Percentiles rank a stretch among this genome's conserved stretches.
These are phyloP conservation scores for Automeris io DNA, from an alignment of 2,888 invertebrate species.

Conservation along the genomic window DNA sequence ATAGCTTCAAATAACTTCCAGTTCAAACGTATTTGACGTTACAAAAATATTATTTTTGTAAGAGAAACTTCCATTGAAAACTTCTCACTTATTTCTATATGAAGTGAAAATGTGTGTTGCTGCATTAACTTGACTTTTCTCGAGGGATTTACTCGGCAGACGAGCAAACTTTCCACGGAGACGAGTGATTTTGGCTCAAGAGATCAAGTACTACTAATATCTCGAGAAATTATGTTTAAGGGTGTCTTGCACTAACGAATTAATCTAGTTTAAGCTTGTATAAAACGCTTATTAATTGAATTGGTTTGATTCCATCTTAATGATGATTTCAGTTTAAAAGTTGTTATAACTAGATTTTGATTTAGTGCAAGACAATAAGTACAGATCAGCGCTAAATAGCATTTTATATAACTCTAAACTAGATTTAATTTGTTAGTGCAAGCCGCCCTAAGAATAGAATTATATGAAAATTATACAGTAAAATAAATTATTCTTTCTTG, in stretches of 20 bases:
- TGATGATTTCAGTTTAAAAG: neutral
- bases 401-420: too few species aligned
- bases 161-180: neutral
- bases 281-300: too few species aligned
- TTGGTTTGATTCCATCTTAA: too few species aligned
- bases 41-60: neutral
- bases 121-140: neutral
- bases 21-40: neutral
- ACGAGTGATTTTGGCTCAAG: neutral
- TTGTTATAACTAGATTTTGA: neutral
- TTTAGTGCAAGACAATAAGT: neutral
- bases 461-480: too few species aligned
- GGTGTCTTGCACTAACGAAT: too few species aligned
- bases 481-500: too few species aligned
- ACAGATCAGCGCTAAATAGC: too few species aligned
- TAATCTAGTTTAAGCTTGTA: neutral
- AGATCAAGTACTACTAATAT: neutral
- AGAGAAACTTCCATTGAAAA: neutral
- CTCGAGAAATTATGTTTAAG: neutral
- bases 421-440: too few species aligned
- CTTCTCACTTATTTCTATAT: neutral
- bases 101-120: neutral
- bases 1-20: neutral
- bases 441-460: too few species aligned
- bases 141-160: constrained; percentile 3